Conservation (phyloP, 2,797 vertebrate species). For the Euphonia xanthogaster region DNA sequence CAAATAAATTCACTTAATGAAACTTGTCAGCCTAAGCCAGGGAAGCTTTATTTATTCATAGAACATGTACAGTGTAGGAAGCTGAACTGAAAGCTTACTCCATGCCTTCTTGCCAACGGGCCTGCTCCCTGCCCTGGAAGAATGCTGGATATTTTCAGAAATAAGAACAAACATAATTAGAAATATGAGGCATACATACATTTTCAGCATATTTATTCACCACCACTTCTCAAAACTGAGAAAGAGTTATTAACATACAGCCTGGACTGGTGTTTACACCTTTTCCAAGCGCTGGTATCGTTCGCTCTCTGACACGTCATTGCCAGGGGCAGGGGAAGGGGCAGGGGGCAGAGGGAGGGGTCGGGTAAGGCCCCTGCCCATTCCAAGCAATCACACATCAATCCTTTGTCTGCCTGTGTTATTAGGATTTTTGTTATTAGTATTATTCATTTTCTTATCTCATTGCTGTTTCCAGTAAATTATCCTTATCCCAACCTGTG, state of each 20-base stretch:
- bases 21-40: background rate
- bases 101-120: fast-evolving
- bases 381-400: background rate
- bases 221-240: background rate
- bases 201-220: background rate
- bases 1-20: background rate
- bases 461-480: background rate
- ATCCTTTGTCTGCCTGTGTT: background rate
- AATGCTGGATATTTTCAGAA: background rate
- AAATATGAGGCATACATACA: background rate
- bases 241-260: background rate
- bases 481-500: background rate
- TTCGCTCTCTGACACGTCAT: background rate
- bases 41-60: background rate
- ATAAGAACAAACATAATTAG: background rate
- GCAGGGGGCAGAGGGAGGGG: background rate
- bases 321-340: background rate
- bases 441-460: background rate
- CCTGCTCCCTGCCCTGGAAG: background rate
- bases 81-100: background rate
- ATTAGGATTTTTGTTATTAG: background rate
- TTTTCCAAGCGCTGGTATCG: background rate
- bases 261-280: background rate
- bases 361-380: fast-evolving
- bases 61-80: background rate